A percentile compares a stretch with the other conserved stretches of the same genome.
Conservation (phyloP, 1,140 invertebrate genomes). For the Anagrus nilaparvatae region DNA sequence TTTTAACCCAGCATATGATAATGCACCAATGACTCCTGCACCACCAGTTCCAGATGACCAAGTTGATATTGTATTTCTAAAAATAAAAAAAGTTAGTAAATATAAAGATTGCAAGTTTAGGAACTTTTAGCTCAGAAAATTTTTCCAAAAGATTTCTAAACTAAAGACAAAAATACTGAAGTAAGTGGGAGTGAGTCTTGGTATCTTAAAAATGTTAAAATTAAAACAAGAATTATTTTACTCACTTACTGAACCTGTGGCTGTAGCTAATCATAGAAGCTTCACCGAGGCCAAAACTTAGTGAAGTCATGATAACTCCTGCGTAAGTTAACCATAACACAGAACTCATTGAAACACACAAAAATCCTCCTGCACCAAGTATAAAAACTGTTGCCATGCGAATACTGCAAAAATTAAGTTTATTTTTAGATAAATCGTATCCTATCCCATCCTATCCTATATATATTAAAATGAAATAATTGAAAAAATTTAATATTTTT, state of each 20-base stretch:
- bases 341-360: slow-evolving; percentile 55
- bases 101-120: too few species aligned
- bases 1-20: slow-evolving; percentile 59
- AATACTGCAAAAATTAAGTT: slow-evolving; percentile 47
- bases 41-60: slow-evolving; percentile 81
- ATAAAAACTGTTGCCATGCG: slow-evolving; percentile 50
- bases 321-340: slow-evolving; percentile 50
- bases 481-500: too few species aligned
- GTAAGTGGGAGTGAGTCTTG: too few species aligned
- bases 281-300: slow-evolving; percentile 73
- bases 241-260: slow-evolving; percentile 60
- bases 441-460: too few species aligned
- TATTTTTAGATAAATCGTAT: too few species aligned
- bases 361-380: slow-evolving; percentile 51
- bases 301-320: slow-evolving; percentile 68
- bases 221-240: too few species aligned
- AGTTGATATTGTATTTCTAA: slow-evolving; percentile 64
- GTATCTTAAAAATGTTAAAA: too few species aligned
- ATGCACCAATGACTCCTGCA: slow-evolving; percentile 68
- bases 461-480: too few species aligned
- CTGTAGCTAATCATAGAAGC: slow-evolving; percentile 68
- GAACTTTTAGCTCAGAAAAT: too few species aligned
- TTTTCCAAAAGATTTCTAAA: too few species aligned
- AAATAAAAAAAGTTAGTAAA: too few species aligned
- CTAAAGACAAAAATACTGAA: too few species aligned